Conservation (phyloP, 2,888 invertebrate genomes). For the Loripinus fragilis region DNA sequence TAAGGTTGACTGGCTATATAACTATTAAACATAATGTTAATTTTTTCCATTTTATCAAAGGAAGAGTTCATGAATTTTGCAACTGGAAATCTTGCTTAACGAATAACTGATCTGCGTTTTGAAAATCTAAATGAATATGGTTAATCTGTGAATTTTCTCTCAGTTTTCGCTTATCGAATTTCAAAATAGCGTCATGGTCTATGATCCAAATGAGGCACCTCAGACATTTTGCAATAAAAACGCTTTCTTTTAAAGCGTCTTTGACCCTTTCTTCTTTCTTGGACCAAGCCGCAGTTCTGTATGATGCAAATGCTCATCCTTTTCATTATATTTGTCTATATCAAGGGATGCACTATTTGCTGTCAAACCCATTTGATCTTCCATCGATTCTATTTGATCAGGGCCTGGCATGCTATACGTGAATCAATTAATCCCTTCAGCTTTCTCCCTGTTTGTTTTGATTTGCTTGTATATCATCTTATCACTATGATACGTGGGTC, state of each 20-base stretch:
- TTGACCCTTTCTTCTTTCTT: slow-evolving; percentile 9
- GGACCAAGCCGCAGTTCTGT: background rate
- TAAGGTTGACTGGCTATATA: background rate
- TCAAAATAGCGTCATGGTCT: background rate
- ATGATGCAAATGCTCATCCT: background rate
- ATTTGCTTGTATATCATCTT: background rate
- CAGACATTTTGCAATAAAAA: background rate
- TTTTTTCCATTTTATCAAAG: background rate
- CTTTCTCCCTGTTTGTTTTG: background rate
- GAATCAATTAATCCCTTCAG: background rate
- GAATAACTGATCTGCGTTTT: background rate
- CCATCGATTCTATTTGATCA: background rate
- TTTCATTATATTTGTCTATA: background rate
- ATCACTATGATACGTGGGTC: too few relatives aligned
- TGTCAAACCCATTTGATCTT: background rate
- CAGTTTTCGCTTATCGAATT: background rate
- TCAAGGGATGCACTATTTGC: background rate
- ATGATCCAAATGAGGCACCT: background rate
- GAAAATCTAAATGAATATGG: background rate
- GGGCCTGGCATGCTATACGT: background rate
- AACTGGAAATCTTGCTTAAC: background rate
- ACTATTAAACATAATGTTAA: background rate
- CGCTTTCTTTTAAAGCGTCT: background rate
- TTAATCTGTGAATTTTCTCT: background rate
- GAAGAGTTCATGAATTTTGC: slow-evolving; percentile 2